A percentile compares a stretch with the other conserved stretches of the same genome.
These are phyloP conservation scores for Pelodiscus sinensis DNA, from an alignment of 2,113 vertebrate genomes.

Conservation along the genomic window DNA sequence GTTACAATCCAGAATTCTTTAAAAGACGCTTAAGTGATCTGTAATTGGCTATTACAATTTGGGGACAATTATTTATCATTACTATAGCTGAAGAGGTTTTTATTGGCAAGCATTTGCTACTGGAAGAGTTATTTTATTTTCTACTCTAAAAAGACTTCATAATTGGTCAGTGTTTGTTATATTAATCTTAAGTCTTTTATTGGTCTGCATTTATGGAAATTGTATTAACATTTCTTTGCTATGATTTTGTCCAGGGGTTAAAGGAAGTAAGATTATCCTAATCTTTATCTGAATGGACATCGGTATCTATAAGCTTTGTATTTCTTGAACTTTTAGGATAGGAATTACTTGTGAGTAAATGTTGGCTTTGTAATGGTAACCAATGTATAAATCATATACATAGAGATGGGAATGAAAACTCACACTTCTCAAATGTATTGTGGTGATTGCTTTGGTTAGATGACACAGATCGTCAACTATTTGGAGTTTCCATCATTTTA, in stretches of 20 bases:
- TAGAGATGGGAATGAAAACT: not conserved
- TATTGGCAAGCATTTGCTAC: slow-evolving; percentile 61
- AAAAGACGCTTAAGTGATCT: slow-evolving; percentile 55
- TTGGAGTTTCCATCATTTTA: not conserved
- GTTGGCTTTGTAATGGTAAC: not conserved
- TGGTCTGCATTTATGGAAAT: not conserved
- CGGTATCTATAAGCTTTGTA: not conserved
- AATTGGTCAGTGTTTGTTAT: slow-evolving; percentile 46
- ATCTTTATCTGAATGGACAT: not conserved
- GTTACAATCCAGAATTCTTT: slow-evolving; percentile 43
- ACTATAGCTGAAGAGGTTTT: slow-evolving; percentile 66
- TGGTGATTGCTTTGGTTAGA: not conserved
- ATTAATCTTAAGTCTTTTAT: slow-evolving; percentile 38
- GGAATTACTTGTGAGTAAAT: not conserved
- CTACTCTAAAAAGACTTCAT: slow-evolving; percentile 41
- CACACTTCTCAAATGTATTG: not conserved
- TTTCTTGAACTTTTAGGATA: not conserved
- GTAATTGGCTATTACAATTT: slow-evolving; percentile 66
- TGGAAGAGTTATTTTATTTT: slow-evolving; percentile 50
- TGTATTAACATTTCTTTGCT: slow-evolving; percentile 15
- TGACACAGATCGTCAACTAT: not conserved
- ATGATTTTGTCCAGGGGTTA: not conserved
- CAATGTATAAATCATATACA: not conserved
- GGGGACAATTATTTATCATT: slow-evolving; percentile 64
- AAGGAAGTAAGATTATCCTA: not conserved